Evolutionary conservation across 2,113 vertebrate species (phyloP).

Genomic region (Tupaia tana): DNA sequence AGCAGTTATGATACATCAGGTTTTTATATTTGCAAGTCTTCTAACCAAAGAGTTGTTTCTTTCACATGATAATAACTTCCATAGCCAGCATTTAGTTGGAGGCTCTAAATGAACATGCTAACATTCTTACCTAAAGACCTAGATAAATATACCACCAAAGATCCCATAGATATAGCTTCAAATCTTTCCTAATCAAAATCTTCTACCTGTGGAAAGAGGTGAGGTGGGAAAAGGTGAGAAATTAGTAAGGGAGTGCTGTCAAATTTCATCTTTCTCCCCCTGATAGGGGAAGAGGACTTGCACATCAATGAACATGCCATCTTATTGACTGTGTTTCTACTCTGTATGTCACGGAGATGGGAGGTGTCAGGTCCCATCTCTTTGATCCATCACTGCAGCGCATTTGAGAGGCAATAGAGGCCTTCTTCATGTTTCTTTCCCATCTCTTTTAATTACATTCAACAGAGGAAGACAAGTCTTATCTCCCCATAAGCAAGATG

Average conservation of each 20-base stretch:
- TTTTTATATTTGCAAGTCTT: background rate
- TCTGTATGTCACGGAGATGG: conserved; percentile 56
- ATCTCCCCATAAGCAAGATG: conserved; percentile 57
- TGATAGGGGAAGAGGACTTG: conserved; percentile 22
- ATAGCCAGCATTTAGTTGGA: background rate
- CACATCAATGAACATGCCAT: conserved; percentile 48
- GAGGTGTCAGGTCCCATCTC: conserved; percentile 42
- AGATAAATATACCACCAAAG: background rate
- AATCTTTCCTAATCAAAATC: background rate
- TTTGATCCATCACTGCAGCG: conserved; percentile 61
- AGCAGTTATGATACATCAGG: background rate
- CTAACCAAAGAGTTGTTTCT: background rate
- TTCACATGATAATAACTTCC: background rate
- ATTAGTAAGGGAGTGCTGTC: conserved; percentile 51
- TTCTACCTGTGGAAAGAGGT: background rate
- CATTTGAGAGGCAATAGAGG: background rate
- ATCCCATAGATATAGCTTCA: background rate
- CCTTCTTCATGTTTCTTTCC: conserved; percentile 61
- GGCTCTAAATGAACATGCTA: background rate
- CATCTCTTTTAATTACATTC: conserved; percentile 74
- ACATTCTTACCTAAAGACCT: background rate
- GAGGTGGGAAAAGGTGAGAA: background rate
- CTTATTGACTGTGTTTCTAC: conserved; percentile 55
- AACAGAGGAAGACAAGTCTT: conserved; percentile 47
- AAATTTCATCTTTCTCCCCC: conserved; percentile 48